Evolutionary conservation across 2,888 invertebrate species (phyloP).

Genomic region (Brenthis daphne): DNA sequence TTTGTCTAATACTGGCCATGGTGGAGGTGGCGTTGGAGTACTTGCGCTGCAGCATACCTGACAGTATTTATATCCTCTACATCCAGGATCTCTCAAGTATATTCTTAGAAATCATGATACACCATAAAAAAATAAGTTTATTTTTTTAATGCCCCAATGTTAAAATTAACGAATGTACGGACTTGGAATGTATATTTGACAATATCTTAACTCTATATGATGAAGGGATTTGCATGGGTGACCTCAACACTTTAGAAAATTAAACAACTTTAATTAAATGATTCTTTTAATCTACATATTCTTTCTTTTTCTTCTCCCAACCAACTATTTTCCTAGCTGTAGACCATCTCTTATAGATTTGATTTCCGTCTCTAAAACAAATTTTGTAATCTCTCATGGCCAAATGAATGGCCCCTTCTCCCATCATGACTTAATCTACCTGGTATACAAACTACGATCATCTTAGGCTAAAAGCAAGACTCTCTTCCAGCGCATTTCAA

Average conservation of each 20-base stretch:
- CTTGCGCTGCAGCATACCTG: too few species aligned
- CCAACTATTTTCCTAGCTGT: conserved; percentile 22
- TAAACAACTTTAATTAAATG: conserved; percentile 1
- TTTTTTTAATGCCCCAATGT: conserved; percentile 4
- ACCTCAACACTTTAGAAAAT: conserved; percentile 3
- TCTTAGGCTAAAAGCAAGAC: conserved; percentile 29
- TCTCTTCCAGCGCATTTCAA: conserved; percentile 31
- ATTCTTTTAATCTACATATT: conserved; percentile 15
- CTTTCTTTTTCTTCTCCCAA: conserved; percentile 11
- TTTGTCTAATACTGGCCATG: too few species aligned
- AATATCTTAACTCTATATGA: conserved; percentile 3
- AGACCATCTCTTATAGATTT: conserved; percentile 27
- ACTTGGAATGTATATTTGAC: conserved; percentile 22
- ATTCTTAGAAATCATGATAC: conserved; percentile 13
- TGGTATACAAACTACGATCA: too few species aligned
- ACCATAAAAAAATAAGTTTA: conserved; percentile 11
- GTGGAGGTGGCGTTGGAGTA: too few species aligned
- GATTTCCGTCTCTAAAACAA: conserved; percentile 8
- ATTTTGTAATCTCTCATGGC: conserved; percentile 27
- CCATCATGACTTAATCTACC: conserved; percentile 33
- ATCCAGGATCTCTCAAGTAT: conserved; percentile 4
- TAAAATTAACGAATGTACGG: conserved; percentile 25
- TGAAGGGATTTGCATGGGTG: too few species aligned
- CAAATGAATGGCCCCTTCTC: conserved; percentile 35
- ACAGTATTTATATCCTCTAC: too few species aligned